Conservation (phyloP, 2,797 vertebrate species). For the Cheirogaleus major region DNA sequence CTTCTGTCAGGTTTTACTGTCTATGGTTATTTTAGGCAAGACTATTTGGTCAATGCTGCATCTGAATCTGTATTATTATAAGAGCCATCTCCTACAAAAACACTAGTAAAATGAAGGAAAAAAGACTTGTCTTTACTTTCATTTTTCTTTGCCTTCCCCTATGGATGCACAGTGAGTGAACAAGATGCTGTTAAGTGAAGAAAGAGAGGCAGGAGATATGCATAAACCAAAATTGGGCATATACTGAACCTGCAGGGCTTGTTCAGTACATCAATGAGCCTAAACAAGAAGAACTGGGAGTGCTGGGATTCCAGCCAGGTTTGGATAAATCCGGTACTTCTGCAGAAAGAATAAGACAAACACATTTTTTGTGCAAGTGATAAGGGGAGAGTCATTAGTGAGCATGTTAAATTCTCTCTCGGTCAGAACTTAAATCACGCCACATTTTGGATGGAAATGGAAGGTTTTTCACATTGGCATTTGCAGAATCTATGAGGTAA, state of each 20-base stretch:
- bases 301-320: not conserved
- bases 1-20: not conserved
- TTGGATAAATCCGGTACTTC: not conserved
- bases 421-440: not conserved
- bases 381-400: not conserved
- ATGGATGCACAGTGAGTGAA: not conserved
- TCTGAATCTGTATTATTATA: not conserved
- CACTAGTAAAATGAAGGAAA: not conserved
- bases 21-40: not conserved
- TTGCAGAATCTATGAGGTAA: not conserved
- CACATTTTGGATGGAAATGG: not conserved
- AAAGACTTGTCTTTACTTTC: not conserved
- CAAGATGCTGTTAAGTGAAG: not conserved
- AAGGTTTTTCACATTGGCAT: not conserved
- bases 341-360: not conserved
- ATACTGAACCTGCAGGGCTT: not conserved
- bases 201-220: not conserved
- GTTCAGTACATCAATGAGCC: not conserved
- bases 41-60: not conserved
- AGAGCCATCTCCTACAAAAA: not conserved
- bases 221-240: not conserved
- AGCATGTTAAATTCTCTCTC: not conserved
- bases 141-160: not conserved
- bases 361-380: not conserved
- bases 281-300: not conserved